Conservation (phyloP, 2,888 invertebrate genomes). For the Sphinx pinastri region DNA sequence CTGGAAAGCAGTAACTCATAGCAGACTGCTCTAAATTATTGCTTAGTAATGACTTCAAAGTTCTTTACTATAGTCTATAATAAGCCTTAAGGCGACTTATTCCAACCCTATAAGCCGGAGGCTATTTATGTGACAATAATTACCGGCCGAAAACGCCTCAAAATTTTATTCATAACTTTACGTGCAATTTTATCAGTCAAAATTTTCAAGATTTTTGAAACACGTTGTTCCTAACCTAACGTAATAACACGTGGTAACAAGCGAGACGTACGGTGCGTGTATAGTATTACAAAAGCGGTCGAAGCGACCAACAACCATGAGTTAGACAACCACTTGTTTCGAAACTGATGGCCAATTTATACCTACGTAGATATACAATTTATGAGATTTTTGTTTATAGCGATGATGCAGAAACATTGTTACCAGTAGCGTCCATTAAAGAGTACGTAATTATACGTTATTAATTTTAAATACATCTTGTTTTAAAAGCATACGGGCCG, state of each 20-base stretch:
- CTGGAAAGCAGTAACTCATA: too few relatives aligned
- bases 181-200: constrained; percentile 6
- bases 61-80: not conserved
- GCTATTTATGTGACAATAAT: not conserved
- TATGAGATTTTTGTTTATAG: not conserved
- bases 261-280: constrained; percentile 51
- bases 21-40: too few relatives aligned
- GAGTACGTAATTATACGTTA: too few relatives aligned
- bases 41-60: too few relatives aligned
- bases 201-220: not conserved
- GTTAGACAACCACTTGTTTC: constrained; percentile 64
- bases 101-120: not conserved
- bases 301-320: constrained; percentile 63
- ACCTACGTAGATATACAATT: not conserved
- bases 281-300: constrained; percentile 54
- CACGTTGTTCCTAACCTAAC: not conserved
- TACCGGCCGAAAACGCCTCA: not conserved
- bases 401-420: not conserved
- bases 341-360: not conserved
- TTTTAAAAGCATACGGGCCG: too few relatives aligned
- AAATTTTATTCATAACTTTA: constrained; percentile 2
- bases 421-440: too few relatives aligned
- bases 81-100: not conserved
- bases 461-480: too few relatives aligned
- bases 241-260: constrained; percentile 42